These are phyloP conservation scores for Allophyes oxyacanthae DNA, from an alignment of 2,888 invertebrate genomes.

Conservation along the genomic window DNA sequence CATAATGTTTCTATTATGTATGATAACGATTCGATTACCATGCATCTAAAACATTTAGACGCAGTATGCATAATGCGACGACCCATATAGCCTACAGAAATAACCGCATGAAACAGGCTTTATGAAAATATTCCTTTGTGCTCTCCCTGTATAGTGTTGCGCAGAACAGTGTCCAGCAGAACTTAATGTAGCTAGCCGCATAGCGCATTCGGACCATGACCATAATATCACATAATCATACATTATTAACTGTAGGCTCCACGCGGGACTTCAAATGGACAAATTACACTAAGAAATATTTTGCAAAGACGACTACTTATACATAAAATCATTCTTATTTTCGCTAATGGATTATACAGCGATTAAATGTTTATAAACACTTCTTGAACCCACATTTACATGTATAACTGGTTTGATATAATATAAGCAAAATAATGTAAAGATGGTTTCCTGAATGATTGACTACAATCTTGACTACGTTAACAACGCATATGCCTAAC, in stretches of 20 bases:
- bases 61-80: conserved; percentile 25
- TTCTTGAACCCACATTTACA: no score
- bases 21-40: conserved; percentile 37
- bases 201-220: conserved; percentile 17
- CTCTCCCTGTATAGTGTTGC: conserved; percentile 18
- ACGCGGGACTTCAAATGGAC: conserved; percentile 1
- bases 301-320: no score
- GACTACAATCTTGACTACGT: no score
- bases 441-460: no score
- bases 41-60: conserved; percentile 32
- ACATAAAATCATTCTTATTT: no score
- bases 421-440: no score
- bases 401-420: no score
- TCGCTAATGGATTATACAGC: no score
- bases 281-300: no score
- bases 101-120: conserved; percentile 29
- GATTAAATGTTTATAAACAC: no score
- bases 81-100: conserved; percentile 22
- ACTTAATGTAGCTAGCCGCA: conserved; percentile 45
- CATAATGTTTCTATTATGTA: conserved; percentile 5
- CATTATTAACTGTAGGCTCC: conserved; percentile 14
- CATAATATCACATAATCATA: conserved; percentile 33
- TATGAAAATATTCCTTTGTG: conserved; percentile 35
- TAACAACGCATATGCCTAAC: no score
- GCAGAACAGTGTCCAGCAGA: conserved; percentile 26